Conservation (phyloP, 2,113 vertebrate species). For the Pitta sordida region DNA sequence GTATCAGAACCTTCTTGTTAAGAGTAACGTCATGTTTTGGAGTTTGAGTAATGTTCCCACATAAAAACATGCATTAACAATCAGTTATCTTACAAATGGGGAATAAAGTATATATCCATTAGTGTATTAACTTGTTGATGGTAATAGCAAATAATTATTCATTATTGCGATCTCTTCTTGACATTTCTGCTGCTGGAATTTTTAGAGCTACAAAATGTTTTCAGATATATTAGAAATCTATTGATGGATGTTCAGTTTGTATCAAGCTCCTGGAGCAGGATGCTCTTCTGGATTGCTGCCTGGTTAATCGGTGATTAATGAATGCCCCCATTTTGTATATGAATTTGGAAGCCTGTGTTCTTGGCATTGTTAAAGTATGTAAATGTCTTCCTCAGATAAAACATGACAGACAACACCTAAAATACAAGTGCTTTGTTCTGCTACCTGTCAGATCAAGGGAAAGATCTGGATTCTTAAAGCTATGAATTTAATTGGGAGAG, state of each 20-base stretch:
- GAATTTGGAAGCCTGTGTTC: constrained; percentile 4
- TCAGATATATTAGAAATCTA: neutral
- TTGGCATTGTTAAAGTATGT: neutral
- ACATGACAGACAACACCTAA: constrained; percentile 40
- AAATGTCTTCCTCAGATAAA: constrained; percentile 39
- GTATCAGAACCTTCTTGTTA: neutral
- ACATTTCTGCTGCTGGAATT: neutral
- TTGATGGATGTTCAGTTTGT: constrained; percentile 47
- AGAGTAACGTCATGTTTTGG: neutral
- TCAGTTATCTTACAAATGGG: neutral
- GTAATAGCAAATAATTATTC: neutral
- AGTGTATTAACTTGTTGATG: neutral
- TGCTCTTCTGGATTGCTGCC: constrained; percentile 11
- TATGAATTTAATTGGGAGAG: neutral
- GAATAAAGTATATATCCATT: neutral
- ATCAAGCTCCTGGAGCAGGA: constrained; percentile 19
- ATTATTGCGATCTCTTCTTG: neutral
- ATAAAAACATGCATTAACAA: constrained; percentile 11
- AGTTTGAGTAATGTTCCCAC: neutral
- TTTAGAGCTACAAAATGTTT: constrained; percentile 2
- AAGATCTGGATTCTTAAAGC: neutral
- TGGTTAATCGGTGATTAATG: constrained; percentile 21
- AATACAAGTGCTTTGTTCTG: constrained; percentile 33
- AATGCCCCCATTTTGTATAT: constrained; percentile 15
- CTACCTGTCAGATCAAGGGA: constrained; percentile 10